A percentile compares a stretch with the other conserved stretches of the same genome.
Conservation (phyloP, 2,113 vertebrate species). For the Brienomyrus longianalis region DNA sequence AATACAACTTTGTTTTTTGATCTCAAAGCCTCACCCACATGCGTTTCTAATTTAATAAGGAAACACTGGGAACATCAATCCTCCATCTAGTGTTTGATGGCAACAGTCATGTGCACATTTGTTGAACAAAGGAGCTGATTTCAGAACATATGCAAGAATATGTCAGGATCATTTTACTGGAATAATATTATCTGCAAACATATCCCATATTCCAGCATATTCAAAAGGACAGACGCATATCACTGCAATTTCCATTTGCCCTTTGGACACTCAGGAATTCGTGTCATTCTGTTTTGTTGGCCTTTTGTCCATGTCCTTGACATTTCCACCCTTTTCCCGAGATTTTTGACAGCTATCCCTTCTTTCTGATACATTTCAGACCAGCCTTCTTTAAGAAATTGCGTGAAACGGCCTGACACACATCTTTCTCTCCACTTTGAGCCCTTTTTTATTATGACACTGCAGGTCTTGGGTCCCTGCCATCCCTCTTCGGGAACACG, state of each 20-base stretch:
- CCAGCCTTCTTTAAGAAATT: neutral
- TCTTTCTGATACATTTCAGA: neutral
- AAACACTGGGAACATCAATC: neutral
- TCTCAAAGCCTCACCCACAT: neutral
- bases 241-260: neutral
- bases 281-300: neutral
- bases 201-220: neutral
- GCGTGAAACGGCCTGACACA: neutral
- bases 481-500: neutral
- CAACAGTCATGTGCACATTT: neutral
- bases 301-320: neutral
- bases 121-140: neutral
- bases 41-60: neutral
- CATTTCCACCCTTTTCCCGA: neutral
- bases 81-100: neutral
- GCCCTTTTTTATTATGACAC: neutral
- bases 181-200: neutral
- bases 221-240: neutral
- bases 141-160: neutral
- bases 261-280: neutral
- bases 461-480: neutral
- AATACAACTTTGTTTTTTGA: neutral
- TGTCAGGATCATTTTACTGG: neutral
- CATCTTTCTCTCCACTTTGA: neutral
- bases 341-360: neutral